phyloP scores from a whole-genome alignment of 2,797 vertebrate species.

The Balearica regulorum region DNA sequence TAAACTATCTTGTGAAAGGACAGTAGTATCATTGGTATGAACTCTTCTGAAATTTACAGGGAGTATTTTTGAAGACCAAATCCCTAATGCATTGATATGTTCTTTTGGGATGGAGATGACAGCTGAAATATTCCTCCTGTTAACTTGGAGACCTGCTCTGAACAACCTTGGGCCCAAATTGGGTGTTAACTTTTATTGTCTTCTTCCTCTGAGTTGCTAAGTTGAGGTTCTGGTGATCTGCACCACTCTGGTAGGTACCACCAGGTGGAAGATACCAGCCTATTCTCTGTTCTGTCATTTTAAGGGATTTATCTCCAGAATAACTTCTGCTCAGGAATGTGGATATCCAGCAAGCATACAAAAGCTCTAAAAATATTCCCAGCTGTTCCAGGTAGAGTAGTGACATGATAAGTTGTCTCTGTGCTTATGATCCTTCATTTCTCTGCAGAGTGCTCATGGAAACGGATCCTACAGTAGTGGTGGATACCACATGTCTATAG shows the following conservation, averaged over 20 bases:
- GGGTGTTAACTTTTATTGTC: not conserved
- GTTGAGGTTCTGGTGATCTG: not conserved
- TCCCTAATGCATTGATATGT: not conserved
- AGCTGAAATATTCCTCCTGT: not conserved
- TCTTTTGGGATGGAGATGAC: not conserved
- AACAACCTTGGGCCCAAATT: not conserved
- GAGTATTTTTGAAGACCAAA: not conserved
- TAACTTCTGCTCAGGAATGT: not conserved
- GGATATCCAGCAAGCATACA: not conserved
- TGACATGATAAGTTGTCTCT: not conserved
- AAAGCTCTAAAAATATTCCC: not conserved
- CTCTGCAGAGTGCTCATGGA: not conserved
- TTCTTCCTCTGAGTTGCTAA: not conserved
- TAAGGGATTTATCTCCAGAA: not conserved
- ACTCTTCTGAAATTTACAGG: not conserved
- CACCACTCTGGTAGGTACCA: not conserved
- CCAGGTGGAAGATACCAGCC: not conserved
- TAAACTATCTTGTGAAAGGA: not conserved
- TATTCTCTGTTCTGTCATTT: not conserved
- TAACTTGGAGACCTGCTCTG: not conserved
- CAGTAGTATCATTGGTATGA: not conserved
- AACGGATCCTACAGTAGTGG: not conserved
- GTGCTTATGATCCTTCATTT: not conserved
- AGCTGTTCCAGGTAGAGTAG: not conserved
- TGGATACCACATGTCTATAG: not conserved